These are phyloP conservation scores for Scomber colias DNA, from an alignment of 2,113 vertebrate species.

Conservation along the genomic window DNA sequence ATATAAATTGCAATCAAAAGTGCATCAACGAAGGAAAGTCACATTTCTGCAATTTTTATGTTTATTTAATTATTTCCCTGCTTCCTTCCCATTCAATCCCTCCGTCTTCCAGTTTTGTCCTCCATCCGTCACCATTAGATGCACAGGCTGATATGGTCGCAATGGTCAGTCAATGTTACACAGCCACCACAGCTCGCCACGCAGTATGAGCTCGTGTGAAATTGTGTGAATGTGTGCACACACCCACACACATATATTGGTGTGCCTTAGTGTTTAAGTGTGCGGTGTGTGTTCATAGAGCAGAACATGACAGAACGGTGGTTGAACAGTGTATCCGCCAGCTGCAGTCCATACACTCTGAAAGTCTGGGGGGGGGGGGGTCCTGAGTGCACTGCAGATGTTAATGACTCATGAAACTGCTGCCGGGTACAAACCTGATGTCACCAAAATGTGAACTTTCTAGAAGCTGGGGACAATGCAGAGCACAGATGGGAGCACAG, in stretches of 20 bases:
- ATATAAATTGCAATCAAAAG: conserved; percentile 1
- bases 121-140: conserved; percentile 71
- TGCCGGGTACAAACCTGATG: not conserved
- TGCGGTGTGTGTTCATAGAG: conserved; percentile 17
- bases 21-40: not conserved
- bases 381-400: not conserved
- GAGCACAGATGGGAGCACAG: not conserved
- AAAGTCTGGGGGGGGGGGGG: not conserved
- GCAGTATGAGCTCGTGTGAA: conserved; percentile 25
- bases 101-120: conserved; percentile 34
- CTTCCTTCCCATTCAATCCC: conserved; percentile 9
- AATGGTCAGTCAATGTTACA: conserved; percentile 38
- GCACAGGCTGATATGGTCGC: conserved; percentile 39
- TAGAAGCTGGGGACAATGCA: not conserved
- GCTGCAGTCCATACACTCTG: conserved; percentile 6
- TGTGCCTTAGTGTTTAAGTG: conserved; percentile 23
- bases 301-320: conserved; percentile 50
- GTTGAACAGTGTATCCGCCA: conserved; percentile 10
- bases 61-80: not conserved
- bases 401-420: conserved; percentile 13
- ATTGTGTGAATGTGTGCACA: conserved; percentile 17
- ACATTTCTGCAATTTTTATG: not conserved
- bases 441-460: not conserved
- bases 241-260: conserved; percentile 2
- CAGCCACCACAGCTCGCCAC: conserved; percentile 17